Evolutionary conservation across 2,113 vertebrate genomes (phyloP), one percentile per base, ranked within the genome.

Genomic region (Emydura subglobosa): DNA sequence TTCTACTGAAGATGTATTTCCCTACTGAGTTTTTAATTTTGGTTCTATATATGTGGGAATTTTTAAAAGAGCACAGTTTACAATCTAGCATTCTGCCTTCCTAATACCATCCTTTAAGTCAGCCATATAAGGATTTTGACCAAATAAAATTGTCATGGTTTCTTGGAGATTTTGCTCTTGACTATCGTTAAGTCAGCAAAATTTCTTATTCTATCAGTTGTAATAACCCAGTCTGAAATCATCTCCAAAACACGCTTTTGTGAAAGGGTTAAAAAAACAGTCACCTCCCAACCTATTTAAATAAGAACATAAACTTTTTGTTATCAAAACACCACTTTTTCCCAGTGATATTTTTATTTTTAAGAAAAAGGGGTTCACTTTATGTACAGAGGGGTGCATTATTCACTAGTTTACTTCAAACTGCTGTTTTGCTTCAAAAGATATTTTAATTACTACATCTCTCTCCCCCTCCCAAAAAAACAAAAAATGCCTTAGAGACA

Each of bases 1-100:
- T 96, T 87, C 80, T 94, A 86, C 17, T 82, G 59, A 82, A 65
- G 51, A 10, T 51, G 59, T 76, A 79, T 65, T 59, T 82, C 1
- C 82, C 5, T 44, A 79, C 24, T 83, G 85, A 81, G 39, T 72
- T 7, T 2, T 1, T 81, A 81, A 82, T 59, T 53, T 42, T 3
- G 44, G 85, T 31, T 83, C 54, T 57, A 7, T 27, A 27, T 14
- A 47, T 16, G 4, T 78, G 74, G 42, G 42, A 13, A 27, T 78
- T 76, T 72, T 76, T 76, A n/a, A 14, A 44, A 78, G 74, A 47
- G 74, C 5, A 27, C 16, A 47, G 6, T 47, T 13, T 65, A 65
- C 14, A 19, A 17, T 1, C 11, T 76, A 14, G 27, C 19, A 39
- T 47, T 81, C 50, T 55, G 27, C 50, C 65, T 13, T 78, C 17